Conservation (phyloP, 2,797 vertebrate species). For the Ammospiza maritima region DNA sequence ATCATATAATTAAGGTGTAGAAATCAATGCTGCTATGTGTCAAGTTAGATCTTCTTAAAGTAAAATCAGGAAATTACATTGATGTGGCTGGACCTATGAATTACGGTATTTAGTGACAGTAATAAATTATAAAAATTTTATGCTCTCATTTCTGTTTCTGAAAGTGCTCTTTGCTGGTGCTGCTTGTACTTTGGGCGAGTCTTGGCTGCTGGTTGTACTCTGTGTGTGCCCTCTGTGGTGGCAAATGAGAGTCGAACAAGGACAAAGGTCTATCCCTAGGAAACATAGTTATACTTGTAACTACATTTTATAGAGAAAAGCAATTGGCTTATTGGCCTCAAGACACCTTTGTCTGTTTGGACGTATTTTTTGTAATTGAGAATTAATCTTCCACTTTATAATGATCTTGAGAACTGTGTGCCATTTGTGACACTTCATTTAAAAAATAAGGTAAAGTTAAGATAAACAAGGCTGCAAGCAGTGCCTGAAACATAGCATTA, state of each 20-base stretch:
- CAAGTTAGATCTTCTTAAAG: not conserved
- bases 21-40: not conserved
- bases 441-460: not conserved
- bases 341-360: not conserved
- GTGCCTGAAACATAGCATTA: not conserved
- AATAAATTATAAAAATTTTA: not conserved
- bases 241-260: not conserved
- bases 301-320: not conserved
- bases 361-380: not conserved
- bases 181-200: not conserved
- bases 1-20: not conserved
- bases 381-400: not conserved
- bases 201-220: not conserved
- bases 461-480: not conserved
- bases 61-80: not conserved
- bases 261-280: not conserved
- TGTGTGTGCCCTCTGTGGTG: not conserved
- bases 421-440: not conserved
- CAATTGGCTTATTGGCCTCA: not conserved
- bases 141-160: not conserved
- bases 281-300: not conserved
- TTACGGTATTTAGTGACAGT: not conserved
- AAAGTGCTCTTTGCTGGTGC: not conserved
- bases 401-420: not conserved
- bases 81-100: not conserved